These are phyloP conservation scores for Otus sunia DNA, from an alignment of 2,113 vertebrate species.

Conservation along the genomic window DNA sequence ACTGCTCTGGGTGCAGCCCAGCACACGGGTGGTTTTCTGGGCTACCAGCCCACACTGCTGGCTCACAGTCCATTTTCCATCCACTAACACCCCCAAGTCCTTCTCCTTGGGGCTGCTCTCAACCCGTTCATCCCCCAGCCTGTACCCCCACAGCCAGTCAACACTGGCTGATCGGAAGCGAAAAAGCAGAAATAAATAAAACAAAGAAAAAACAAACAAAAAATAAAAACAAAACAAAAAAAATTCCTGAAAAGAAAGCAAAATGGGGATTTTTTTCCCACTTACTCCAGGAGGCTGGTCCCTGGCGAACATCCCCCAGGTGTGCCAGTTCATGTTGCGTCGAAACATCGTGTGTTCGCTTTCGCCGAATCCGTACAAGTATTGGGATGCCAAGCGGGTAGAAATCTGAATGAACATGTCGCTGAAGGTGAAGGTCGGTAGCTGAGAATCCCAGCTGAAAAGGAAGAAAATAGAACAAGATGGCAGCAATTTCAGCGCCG, in stretches of 20 bases:
- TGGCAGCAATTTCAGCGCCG: fast-evolving
- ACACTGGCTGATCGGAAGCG: neutral
- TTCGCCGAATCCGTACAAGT: conserved; percentile 82
- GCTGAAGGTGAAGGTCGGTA: conserved; percentile 88
- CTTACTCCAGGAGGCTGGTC: conserved; percentile 90
- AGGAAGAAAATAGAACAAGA: too few species aligned
- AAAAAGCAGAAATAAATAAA: neutral
- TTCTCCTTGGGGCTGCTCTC: too few species aligned
- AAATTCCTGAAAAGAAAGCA: neutral
- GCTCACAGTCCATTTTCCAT: too few species aligned
- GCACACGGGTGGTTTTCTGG: neutral
- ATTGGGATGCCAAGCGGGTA: conserved; percentile 77
- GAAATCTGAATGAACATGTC: conserved; percentile 89
- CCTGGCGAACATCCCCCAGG: conserved; percentile 77
- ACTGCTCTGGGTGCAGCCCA: neutral
- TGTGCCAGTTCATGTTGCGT: conserved; percentile 72
- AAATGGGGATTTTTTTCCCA: neutral
- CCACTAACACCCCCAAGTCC: too few species aligned
- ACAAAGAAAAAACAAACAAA: too few species aligned
- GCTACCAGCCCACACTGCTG: neutral
- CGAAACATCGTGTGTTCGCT: conserved; percentile 78
- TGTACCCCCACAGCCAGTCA: too few species aligned
- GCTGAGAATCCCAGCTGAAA: conserved; percentile 85
- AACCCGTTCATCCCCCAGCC: too few species aligned
- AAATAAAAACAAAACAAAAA: too few species aligned